Evolutionary conservation across 2,797 vertebrate genomes (phyloP), one percentile per base, ranked within the genome.

Genomic region (Carapus acus): DNA sequence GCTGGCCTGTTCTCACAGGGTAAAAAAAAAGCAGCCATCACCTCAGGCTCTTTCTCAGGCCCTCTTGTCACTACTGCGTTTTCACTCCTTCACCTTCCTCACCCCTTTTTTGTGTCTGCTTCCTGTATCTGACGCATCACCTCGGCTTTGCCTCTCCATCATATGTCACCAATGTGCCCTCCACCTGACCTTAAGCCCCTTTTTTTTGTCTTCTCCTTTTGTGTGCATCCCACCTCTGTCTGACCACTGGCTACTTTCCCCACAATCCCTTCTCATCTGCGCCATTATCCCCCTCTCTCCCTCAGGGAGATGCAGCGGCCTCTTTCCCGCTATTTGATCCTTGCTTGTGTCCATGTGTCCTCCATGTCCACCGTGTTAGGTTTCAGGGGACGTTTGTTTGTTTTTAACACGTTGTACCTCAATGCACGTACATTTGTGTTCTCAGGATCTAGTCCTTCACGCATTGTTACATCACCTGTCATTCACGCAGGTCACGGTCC

Each of bases 401-500:
- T 4, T 27, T 27, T 27, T 20, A 22, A 42, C 40, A 42, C 19
- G 15, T 42, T 42, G 11, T 42, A 6, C 40, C 14, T 42, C 19
- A 22, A 42, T 21, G 19, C 22, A 5, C 14, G 5, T 9, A 22
- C 20, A 42, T 21, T 5, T 42, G 18, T 6, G 17, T 16, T 38
- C 1, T 7, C 12, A 39, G 17, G 17, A 18, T 39, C 8, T 19
- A 15, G 8, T 40, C 8, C 12, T 2, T 19, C 18, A 33, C 18
- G n/a, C 36, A 38, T 38, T 17, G 20, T 19, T 41, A 13, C 11
- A 19, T 2, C 40, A 1, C 16, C 15, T 71, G 15, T 59, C 18
- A 13, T 49, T 59, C 38, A 18, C 29, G 2, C 84, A 98, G 96
- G 96, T 67, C 96, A 99, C 12, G 95, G 96, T 45, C 84, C 87